phyloP scores from a whole-genome alignment of 2,113 vertebrate genomes.

The Catharus fuscescens region DNA sequence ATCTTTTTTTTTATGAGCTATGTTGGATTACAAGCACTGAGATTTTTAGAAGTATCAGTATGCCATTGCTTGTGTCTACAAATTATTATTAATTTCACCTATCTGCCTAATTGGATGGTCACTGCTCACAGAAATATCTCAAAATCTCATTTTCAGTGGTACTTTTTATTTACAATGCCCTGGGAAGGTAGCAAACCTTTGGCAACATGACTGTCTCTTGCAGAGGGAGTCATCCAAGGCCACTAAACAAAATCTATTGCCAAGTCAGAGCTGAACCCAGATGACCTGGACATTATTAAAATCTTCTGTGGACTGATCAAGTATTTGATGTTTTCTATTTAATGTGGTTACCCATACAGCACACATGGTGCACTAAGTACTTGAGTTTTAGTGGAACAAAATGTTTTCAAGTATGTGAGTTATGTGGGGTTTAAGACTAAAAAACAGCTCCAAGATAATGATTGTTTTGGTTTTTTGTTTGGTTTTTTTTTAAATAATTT shows the following conservation, averaged over 20 bases:
- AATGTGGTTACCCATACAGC: not conserved
- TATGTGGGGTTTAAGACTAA: not conserved
- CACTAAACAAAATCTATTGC: not conserved
- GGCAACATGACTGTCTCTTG: not conserved
- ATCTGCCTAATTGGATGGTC: not conserved
- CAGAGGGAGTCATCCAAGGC: not conserved
- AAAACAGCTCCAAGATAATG: not conserved
- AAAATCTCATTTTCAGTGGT: not conserved
- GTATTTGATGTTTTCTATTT: not conserved
- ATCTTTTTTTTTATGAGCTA: not conserved
- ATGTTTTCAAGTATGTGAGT: not conserved
- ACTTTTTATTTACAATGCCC: not conserved
- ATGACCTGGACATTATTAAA: not conserved
- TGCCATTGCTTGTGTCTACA: not conserved
- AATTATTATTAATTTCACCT: not conserved
- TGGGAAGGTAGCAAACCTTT: not conserved
- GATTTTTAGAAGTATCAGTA: not conserved
- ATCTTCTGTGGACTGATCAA: not conserved
- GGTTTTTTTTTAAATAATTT: too few species aligned
- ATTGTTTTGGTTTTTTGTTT: too few species aligned
- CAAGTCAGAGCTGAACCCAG: not conserved
- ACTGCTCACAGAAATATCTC: not conserved
- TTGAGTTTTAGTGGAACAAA: not conserved
- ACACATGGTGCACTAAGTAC: not conserved
- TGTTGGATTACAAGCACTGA: not conserved